Base-by-base conservation (phyloP, 2,888 invertebrate genomes). In the Erebia palarica region DNA sequence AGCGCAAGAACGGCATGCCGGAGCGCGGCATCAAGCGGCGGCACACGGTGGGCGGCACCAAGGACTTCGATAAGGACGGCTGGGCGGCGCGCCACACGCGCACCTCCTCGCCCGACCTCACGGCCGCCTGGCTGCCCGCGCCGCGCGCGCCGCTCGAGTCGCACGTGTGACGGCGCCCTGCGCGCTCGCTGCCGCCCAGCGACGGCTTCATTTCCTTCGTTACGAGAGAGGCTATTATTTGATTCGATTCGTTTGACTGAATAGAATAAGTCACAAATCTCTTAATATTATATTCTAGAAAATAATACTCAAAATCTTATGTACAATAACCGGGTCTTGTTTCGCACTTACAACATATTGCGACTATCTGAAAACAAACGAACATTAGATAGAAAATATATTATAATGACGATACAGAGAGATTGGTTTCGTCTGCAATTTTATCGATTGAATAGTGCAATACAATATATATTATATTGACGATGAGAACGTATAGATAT, bases 11-110 rank as follows among this genome's bases (percentile, higher is more conserved):
- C 86, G 96, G 96, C 73, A 96, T 95, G 96, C 96, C 95, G n/a
- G 96, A 96, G 87, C 92, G 96, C 77, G 96, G 97, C 75, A 97
- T 97, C 81, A 97, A 97, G 89, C 95, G 98, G 59, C 94, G 98
- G 44, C 98, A 98, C 91, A 98, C 98, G 0, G 98, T 98, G 10
- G 98, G 98, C 75, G 98, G 98, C 69, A 97, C 97, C n/a, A 97
- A 97, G 89, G 98, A 98, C 89, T 96, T 94, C 86, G 93, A 93
- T 86, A 93, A 93, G 94, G 95, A 94, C 94, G 94, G 93, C 83
- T 90, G 95, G 95, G 86, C 94, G 89, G 92, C 94, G 89, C 87
- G 94, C 77, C 91, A 94, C 92, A 90, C 94, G 91, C 88, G 94
- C 90, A 94, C 94, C 78, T 92, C 95, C 79, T 89, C 95, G 88